These are phyloP conservation scores for Lamellibrachia luymesi DNA, from an alignment of 1,140 invertebrate species.

Conservation along the genomic window DNA sequence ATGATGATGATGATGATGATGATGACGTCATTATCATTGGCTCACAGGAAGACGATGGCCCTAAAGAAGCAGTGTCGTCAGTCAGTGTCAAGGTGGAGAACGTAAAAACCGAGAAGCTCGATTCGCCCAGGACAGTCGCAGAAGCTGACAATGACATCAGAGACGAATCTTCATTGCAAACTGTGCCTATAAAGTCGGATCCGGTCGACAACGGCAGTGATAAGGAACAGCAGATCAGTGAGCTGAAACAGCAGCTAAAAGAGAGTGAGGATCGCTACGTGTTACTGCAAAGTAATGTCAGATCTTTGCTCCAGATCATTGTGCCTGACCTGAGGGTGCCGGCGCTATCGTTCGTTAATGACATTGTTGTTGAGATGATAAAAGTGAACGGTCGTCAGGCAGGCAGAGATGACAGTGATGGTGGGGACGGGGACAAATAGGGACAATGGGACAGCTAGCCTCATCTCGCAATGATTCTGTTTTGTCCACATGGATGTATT, in stretches of 20 bases:
- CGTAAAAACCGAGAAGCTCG: background rate
- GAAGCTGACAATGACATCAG: background rate
- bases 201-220: background rate
- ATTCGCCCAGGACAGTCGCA: background rate
- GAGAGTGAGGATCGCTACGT: background rate
- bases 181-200: background rate
- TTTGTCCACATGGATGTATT: background rate
- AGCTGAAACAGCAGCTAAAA: background rate
- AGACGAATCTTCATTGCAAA: background rate
- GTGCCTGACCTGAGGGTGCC: constrained; percentile 37
- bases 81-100: background rate
- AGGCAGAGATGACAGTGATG: background rate
- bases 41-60: background rate
- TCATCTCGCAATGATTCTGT: no score
- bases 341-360: constrained; percentile 17
- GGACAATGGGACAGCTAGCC: background rate
- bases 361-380: constrained; percentile 43
- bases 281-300: constrained; percentile 36
- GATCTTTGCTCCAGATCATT: constrained; percentile 39
- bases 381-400: background rate
- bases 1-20: background rate
- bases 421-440: background rate
- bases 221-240: background rate
- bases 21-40: background rate
- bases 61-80: background rate